A percentile compares a stretch with the other conserved stretches of the same genome.
Evolutionary conservation across 2,888 invertebrate species (phyloP).

Genomic region (Monochamus alternatus): DNA sequence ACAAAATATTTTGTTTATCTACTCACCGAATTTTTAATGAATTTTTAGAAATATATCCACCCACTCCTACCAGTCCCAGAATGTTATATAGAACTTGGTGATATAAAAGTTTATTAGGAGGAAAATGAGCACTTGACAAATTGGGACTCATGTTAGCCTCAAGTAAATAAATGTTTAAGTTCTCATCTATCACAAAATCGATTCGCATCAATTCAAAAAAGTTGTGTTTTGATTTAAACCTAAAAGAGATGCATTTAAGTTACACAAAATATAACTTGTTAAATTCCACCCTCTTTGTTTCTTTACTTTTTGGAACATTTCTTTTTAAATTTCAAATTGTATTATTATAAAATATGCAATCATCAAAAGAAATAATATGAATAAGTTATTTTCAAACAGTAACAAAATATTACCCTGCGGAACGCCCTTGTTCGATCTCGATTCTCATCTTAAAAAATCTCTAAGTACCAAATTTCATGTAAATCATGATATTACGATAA

Average conservation of each 20-base stretch:
- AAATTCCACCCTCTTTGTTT: too few relatives aligned
- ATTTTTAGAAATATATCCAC: conserved; percentile 70
- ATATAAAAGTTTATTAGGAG: conserved; percentile 90
- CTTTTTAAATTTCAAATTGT: too few relatives aligned
- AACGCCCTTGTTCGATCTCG: too few relatives aligned
- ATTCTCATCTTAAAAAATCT: too few relatives aligned
- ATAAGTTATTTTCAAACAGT: not conserved
- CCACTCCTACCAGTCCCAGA: conserved; percentile 85
- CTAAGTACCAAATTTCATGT: too few relatives aligned
- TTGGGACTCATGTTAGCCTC: conserved; percentile 99
- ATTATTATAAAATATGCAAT: too few relatives aligned
- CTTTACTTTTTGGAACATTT: too few relatives aligned
- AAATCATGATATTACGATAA: too few relatives aligned
- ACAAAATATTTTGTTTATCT: too few relatives aligned
- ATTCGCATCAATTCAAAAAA: conserved; percentile 97
- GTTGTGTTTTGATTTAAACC: conserved; percentile 74
- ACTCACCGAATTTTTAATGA: conserved; percentile 69
- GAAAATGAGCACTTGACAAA: conserved; percentile 92
- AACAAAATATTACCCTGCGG: too few relatives aligned
- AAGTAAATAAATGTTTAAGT: conserved; percentile 89
- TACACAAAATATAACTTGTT: too few relatives aligned
- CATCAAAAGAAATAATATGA: not conserved
- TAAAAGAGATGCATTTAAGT: conserved; percentile 48
- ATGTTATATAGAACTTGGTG: conserved; percentile 93
- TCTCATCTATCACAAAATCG: conserved; percentile 92